Evolutionary conservation across 2,888 invertebrate genomes (phyloP).

Genomic region (Argyra leucocephala): DNA sequence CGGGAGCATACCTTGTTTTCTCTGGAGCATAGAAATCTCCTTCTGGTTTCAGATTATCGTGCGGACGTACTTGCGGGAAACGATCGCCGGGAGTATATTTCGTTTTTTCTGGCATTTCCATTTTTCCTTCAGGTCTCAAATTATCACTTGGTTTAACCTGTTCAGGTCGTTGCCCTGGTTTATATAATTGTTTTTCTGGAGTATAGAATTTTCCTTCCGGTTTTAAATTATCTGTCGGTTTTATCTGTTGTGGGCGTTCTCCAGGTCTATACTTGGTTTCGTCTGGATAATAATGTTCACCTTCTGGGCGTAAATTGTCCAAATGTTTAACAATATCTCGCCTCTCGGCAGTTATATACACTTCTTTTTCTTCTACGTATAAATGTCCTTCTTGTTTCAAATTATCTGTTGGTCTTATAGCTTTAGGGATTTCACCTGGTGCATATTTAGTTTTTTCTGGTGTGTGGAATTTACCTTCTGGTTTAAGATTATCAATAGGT

Average conservation of each 20-base stretch:
- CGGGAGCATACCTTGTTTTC: constrained; percentile 31
- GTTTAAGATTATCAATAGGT: constrained; percentile 49
- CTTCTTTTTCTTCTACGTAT: constrained; percentile 35
- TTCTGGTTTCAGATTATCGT: constrained; percentile 51
- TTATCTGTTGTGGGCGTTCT: constrained; percentile 40
- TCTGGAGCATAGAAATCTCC: constrained; percentile 49
- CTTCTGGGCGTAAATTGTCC: constrained; percentile 47
- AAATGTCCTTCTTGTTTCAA: constrained; percentile 49
- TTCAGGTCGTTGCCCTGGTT: constrained; percentile 41
- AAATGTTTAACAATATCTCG: constrained; percentile 40
- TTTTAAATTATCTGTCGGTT: constrained; percentile 48
- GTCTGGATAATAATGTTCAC: constrained; percentile 47
- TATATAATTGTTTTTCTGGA: constrained; percentile 38
- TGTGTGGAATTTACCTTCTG: constrained; percentile 46
- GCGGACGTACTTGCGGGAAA: constrained; percentile 42
- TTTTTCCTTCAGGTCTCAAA: constrained; percentile 49
- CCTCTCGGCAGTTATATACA: constrained; percentile 42
- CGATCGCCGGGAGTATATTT: constrained; percentile 46
- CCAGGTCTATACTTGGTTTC: constrained; percentile 30
- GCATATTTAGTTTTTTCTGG: constrained; percentile 36
- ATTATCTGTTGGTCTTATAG: constrained; percentile 46
- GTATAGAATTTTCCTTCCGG: constrained; percentile 52
- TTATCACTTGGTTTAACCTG: constrained; percentile 45
- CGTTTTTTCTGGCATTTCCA: constrained; percentile 45
- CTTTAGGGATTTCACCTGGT: constrained; percentile 35